phyloP scores from a whole-genome alignment of 2,888 invertebrate species.

The Trachelus tabidus region DNA sequence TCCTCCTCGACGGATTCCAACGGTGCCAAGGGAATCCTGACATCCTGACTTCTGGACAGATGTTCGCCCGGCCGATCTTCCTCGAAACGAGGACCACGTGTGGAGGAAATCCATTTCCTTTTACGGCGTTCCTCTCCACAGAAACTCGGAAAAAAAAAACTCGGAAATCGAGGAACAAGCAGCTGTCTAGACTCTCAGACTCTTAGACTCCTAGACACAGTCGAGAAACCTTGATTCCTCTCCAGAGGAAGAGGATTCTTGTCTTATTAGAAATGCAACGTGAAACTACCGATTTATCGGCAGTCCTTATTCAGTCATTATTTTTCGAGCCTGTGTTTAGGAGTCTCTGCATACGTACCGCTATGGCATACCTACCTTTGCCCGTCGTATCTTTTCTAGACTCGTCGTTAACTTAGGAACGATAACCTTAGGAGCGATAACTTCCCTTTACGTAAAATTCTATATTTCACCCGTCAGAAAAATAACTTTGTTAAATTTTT shows the following conservation, averaged over 20 bases:
- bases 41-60: slow-evolving; percentile 29
- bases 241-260: too few relatives aligned
- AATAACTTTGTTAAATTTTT: too few relatives aligned
- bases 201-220: background rate
- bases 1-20: background rate
- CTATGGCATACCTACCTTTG: too few relatives aligned
- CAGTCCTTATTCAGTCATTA: too few relatives aligned
- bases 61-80: slow-evolving; percentile 28
- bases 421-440: background rate
- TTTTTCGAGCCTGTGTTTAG: too few relatives aligned
- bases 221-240: background rate
- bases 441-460: background rate
- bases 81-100: slow-evolving; percentile 59
- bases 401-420: background rate
- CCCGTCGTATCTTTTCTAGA: background rate
- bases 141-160: slow-evolving; percentile 12
- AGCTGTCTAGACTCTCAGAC: slow-evolving; percentile 13
- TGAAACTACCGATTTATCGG: too few relatives aligned
- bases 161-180: slow-evolving; percentile 17
- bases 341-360: too few relatives aligned
- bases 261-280: too few relatives aligned
- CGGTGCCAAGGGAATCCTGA: background rate
- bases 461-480: too few relatives aligned
- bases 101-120: slow-evolving; percentile 64
- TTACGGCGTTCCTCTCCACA: slow-evolving; percentile 29